Evolutionary conservation across 2,113 vertebrate species (phyloP).

Genomic region (Numida meleagris): DNA sequence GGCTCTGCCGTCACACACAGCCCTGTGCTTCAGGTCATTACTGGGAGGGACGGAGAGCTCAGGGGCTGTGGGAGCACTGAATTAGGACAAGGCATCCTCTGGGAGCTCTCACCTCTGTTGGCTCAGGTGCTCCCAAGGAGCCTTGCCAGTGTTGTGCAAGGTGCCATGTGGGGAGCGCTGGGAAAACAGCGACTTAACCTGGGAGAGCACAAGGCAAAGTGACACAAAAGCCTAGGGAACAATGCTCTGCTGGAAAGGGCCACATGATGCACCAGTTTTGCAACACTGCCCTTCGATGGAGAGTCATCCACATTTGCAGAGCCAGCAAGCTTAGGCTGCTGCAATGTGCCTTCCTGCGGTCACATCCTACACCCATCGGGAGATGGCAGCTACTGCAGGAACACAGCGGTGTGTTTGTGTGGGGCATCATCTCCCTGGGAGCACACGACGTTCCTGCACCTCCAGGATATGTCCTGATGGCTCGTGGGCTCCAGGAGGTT

Average conservation of each 20-base stretch:
- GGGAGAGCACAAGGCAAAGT: not conserved
- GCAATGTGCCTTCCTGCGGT: not conserved
- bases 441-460: not conserved
- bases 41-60: not conserved
- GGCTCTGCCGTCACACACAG: not conserved
- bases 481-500: not conserved
- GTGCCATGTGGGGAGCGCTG: not conserved
- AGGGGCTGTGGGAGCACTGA: not conserved
- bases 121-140: not conserved
- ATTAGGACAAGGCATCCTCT: not conserved
- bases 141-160: not conserved
- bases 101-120: not conserved
- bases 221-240: not conserved
- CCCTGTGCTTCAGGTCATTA: not conserved
- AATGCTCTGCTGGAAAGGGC: not conserved
- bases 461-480: not conserved
- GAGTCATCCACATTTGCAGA: not conserved
- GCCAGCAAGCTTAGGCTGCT: not conserved
- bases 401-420: not conserved
- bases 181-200: slow-evolving; percentile 12
- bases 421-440: not conserved
- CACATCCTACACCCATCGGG: not conserved
- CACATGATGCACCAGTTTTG: not conserved
- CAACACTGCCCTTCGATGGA: accelerated
- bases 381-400: not conserved